phyloP scores from a whole-genome alignment of 2,888 invertebrate genomes.

The Microctonus aethiopoides region DNA sequence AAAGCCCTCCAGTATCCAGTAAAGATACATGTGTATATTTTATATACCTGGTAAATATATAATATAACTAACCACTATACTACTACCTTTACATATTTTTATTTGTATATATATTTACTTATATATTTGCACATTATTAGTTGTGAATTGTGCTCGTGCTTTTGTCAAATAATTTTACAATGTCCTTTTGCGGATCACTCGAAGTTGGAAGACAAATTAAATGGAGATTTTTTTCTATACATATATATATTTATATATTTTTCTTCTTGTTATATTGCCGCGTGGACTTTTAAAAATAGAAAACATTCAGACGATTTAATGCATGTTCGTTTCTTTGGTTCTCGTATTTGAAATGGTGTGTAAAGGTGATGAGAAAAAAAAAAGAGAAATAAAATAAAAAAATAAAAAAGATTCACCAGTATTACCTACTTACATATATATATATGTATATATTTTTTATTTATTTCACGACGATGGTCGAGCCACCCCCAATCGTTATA shows the following conservation, averaged over 20 bases:
- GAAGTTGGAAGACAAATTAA: conserved; percentile 28
- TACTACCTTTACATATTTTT: too few species aligned
- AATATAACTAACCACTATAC: too few species aligned
- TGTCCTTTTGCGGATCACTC: background rate
- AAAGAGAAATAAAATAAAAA: background rate
- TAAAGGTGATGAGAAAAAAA: background rate
- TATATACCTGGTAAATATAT: too few species aligned
- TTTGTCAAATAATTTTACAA: conserved; percentile 12
- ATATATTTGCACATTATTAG: background rate
- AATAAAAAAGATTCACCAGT: conserved; percentile 10
- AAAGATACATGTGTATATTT: too few species aligned
- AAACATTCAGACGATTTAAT: background rate
- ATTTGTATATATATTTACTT: background rate
- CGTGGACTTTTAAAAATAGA: background rate
- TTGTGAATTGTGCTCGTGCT: conserved; percentile 28
- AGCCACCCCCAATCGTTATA: conserved; percentile 33
- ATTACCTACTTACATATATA: too few species aligned
- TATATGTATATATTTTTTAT: background rate
- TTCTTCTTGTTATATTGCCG: background rate
- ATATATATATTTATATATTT: background rate
- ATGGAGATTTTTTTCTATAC: background rate
- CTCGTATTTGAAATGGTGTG: background rate
- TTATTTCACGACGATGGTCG: conserved; percentile 7
- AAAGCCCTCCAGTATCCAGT: too few species aligned
- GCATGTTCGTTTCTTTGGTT: background rate